These are phyloP conservation scores for Pelosia muscerda DNA, from an alignment of 2,888 invertebrate genomes.

Conservation along the genomic window DNA sequence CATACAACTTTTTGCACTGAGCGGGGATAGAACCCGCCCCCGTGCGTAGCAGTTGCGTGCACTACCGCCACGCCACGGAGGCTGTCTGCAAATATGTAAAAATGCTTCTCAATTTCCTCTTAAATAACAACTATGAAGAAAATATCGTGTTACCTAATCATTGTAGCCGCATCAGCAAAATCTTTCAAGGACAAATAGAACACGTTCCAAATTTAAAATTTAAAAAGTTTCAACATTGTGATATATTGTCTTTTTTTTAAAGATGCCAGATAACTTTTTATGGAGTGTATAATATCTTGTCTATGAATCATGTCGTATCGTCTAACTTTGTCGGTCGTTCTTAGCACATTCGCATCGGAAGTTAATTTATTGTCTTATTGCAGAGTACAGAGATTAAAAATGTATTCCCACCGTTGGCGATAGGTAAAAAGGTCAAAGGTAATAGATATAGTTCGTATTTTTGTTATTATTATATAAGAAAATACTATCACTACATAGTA, in stretches of 20 bases:
- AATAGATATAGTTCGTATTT: too few relatives aligned
- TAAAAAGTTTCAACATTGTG: constrained; percentile 38
- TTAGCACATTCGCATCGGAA: constrained; percentile 9
- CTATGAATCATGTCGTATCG: constrained; percentile 8
- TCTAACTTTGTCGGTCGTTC: constrained; percentile 12
- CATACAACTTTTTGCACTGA: too few relatives aligned
- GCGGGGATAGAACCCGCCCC: too few relatives aligned
- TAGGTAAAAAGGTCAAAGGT: not conserved
- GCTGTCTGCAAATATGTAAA: too few relatives aligned
- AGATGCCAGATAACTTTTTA: constrained; percentile 37
- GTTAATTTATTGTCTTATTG: not conserved
- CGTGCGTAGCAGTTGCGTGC: too few relatives aligned
- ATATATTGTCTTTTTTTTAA: constrained; percentile 40
- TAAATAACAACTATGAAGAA: not conserved
- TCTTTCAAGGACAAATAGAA: constrained; percentile 55
- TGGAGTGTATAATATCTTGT: constrained; percentile 26
- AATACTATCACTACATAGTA: too few relatives aligned
- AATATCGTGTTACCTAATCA: constrained; percentile 2
- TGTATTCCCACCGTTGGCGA: not conserved
- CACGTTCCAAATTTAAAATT: constrained; percentile 54
- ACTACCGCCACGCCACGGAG: too few relatives aligned
- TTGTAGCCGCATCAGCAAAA: constrained; percentile 4
- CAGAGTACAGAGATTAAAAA: not conserved
- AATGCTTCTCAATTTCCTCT: too few relatives aligned
- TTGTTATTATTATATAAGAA: too few relatives aligned